Evolutionary conservation across 92 coral and sea anemone species (phyloP), one percentile per base, ranked within the genome.

Genomic region (Epizoanthus illoricatus): DNA sequence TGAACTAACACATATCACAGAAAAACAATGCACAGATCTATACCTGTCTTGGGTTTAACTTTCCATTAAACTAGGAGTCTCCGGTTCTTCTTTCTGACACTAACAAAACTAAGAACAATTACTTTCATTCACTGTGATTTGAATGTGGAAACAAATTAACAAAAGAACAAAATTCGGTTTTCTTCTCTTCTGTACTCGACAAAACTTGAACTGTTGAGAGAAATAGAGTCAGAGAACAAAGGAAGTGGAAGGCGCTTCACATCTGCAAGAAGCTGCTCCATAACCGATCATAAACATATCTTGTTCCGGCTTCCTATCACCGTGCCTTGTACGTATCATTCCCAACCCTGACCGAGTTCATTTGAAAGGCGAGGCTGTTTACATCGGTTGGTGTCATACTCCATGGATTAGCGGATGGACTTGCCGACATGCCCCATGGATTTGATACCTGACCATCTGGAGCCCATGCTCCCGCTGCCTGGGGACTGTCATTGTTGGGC

Each of bases 291-390:
- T 23, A 65, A 65, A 5, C n/a, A 2, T 11, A 36, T 68, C 28
- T 5, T 18, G 60, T 21, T 24, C 62, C 5, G 62, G 76, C 40
- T 3, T 72, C 42, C 76, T 75, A 67, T 78, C 72, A 78, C 82
- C 59, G 70, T 8, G 21, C 20, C 55, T 58, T 45, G 20, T 64
- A 20, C 0, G 58, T 63, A 15, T 42, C 13, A 78, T 64, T 59
- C 20, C 16, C 16, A 9, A 64, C 24, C 18, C 71, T 70, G 52
- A 78, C 55, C 5, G 82, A 63, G 39, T 63, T 45, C 71, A 78
- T 43, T 20, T 78, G 72, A 23, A 66, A 20, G 16, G 57, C 45
- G 12, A 78, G 42, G 42, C 49, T 45, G 45, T 78, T 64, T 5
- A 54, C 41, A 28, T 66, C 70, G 7, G 69, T 40, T 28, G 41